Conservation (phyloP, 2,113 vertebrate genomes). For the Pholis gunnellus region DNA sequence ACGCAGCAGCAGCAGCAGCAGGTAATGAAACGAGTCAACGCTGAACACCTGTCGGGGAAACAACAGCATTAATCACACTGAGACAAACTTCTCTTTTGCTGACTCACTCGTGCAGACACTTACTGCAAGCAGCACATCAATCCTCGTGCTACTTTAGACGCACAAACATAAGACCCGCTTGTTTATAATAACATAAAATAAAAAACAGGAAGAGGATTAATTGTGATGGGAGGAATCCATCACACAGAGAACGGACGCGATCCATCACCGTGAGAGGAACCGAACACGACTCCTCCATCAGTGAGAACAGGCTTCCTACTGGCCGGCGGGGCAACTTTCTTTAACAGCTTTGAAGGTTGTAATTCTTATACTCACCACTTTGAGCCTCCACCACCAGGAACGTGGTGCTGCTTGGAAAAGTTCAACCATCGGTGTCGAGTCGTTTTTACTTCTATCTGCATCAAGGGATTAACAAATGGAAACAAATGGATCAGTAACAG, state of each 20-base stretch:
- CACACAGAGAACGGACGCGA: conserved; percentile 22
- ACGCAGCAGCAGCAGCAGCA: neutral
- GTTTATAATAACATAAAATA: conserved; percentile 19
- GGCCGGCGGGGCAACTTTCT: neutral
- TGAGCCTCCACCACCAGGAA: neutral
- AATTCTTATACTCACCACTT: neutral
- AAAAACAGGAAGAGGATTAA: conserved; percentile 5
- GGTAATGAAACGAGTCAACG: conserved; percentile 22
- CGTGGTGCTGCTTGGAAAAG: neutral
- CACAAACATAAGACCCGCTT: neutral
- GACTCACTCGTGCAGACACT: neutral
- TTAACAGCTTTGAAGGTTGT: conserved; percentile 19
- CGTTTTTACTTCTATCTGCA: neutral
- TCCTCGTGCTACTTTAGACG: neutral
- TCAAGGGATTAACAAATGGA: neutral
- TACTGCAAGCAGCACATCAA: neutral
- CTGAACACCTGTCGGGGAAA: conserved; percentile 25
- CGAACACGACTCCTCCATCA: conserved; percentile 14
- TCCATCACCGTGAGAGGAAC: conserved; percentile 47
- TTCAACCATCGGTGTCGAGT: too few relatives aligned
- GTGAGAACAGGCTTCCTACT: neutral
- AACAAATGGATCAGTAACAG: neutral
- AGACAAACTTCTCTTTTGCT: neutral
- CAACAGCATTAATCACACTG: neutral
- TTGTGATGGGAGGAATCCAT: conserved; percentile 42